Evolutionary conservation across 92 coral and sea anemone genomes (phyloP).

Genomic region (Heteractis magnifica): DNA sequence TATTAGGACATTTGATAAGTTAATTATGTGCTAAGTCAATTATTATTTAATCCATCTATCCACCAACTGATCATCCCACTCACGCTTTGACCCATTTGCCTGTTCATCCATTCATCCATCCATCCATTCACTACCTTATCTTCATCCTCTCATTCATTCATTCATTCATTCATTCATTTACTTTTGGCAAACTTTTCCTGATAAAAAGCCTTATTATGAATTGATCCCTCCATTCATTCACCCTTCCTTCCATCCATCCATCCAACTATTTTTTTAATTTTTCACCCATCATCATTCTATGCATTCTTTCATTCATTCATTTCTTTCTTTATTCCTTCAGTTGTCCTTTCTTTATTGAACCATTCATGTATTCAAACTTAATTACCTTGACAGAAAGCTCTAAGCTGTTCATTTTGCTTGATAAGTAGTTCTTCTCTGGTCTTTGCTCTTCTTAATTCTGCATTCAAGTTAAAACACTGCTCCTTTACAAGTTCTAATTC

Average conservation of each 20-base stretch:
- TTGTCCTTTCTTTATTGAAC: not conserved
- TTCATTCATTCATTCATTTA: not conserved
- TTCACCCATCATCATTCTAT: not conserved
- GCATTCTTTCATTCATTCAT: not conserved
- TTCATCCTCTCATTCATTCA: not conserved
- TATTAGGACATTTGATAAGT: too few relatives aligned
- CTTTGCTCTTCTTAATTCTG: constrained; percentile 73
- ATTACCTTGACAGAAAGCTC: constrained; percentile 71
- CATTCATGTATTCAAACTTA: not conserved
- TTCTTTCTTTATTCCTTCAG: not conserved
- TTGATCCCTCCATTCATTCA: not conserved
- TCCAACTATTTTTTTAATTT: not conserved
- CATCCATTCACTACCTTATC: not conserved
- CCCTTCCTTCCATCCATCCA: not conserved
- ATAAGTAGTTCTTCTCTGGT: constrained; percentile 73
- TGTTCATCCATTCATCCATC: not conserved
- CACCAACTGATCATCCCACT: not conserved
- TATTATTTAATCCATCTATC: not conserved
- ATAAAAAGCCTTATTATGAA: too few relatives aligned
- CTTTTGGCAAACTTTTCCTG: not conserved
- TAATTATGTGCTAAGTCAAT: not conserved
- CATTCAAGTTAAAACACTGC: constrained; percentile 56
- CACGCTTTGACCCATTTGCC: not conserved
- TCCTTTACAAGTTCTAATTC: constrained; percentile 66
- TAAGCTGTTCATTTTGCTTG: constrained; percentile 71